Percentiles rank a stretch among this genome's conserved stretches.
These are phyloP conservation scores for Echinops telfairi DNA, from an alignment of 2,113 vertebrate species.

Conservation along the genomic window DNA sequence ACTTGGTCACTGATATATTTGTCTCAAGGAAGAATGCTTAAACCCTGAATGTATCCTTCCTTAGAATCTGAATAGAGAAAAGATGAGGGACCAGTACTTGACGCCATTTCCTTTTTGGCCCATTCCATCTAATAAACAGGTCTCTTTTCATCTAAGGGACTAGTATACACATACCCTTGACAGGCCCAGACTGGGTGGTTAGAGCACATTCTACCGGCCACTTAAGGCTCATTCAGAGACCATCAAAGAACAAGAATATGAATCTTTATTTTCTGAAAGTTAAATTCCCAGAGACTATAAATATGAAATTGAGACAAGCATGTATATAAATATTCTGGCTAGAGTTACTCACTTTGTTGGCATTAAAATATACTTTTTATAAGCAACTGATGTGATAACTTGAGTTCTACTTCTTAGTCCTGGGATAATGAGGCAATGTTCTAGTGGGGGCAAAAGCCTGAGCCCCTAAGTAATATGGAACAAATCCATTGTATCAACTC, in stretches of 20 bases:
- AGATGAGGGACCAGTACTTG: neutral
- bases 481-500: neutral
- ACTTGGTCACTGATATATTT: neutral
- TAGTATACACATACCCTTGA: neutral
- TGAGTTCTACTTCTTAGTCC: slow-evolving; percentile 5
- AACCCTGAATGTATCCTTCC: neutral
- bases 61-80: neutral
- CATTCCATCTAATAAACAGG: neutral
- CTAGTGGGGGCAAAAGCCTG: neutral
- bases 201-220: neutral
- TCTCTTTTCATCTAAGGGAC: slow-evolving; percentile 12
- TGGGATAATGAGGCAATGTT: neutral
- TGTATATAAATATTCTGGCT: neutral
- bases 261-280: slow-evolving; percentile 38
- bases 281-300: neutral
- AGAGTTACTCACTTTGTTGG: slow-evolving; percentile 30
- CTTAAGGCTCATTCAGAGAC: neutral
- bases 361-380: slow-evolving; percentile 39
- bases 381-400: slow-evolving; percentile 27
- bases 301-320: neutral
- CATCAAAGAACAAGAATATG: slow-evolving; percentile 18
- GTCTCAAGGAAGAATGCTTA: neutral
- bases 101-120: slow-evolving; percentile 8
- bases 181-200: neutral
- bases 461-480: neutral